Evolutionary conservation across 2,888 invertebrate species (phyloP).

Genomic region (Nudaria mundana): DNA sequence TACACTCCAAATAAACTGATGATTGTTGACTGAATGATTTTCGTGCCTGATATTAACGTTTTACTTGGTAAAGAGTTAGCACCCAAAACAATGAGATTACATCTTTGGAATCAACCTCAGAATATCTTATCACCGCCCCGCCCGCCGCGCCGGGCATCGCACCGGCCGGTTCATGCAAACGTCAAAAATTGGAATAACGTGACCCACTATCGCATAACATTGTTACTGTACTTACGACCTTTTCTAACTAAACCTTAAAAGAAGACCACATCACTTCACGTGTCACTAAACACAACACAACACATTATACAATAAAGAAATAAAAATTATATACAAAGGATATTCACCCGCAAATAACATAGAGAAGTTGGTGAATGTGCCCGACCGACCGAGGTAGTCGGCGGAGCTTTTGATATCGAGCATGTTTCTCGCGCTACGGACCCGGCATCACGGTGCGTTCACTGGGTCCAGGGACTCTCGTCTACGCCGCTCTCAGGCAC

Average conservation of each 20-base stretch:
- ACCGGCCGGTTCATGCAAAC: too few species aligned
- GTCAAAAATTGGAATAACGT: too few species aligned
- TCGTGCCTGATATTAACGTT: too few species aligned
- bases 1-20: too few species aligned
- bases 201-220: too few species aligned
- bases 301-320: slow-evolving; percentile 32
- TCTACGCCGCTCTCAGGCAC: slow-evolving; percentile 8
- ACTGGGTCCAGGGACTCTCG: slow-evolving; percentile 37
- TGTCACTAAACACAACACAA: slow-evolving; percentile 44
- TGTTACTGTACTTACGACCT: slow-evolving; percentile 40
- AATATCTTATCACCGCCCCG: too few species aligned
- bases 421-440: slow-evolving; percentile 80
- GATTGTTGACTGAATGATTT: too few species aligned
- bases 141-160: too few species aligned
- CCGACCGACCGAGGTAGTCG: slow-evolving; percentile 94
- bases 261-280: slow-evolving; percentile 34
- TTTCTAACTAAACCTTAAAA: slow-evolving; percentile 19
- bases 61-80: too few species aligned
- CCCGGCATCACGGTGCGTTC: slow-evolving; percentile 56
- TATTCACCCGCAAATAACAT: slow-evolving; percentile 95
- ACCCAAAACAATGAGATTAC: too few species aligned
- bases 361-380: slow-evolving; percentile 96
- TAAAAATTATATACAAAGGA: slow-evolving; percentile 22
- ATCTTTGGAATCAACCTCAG: too few species aligned
- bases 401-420: slow-evolving; percentile 95